These are phyloP conservation scores for Ectemnius cavifrons DNA, from an alignment of 2,888 invertebrate genomes.

Conservation along the genomic window DNA sequence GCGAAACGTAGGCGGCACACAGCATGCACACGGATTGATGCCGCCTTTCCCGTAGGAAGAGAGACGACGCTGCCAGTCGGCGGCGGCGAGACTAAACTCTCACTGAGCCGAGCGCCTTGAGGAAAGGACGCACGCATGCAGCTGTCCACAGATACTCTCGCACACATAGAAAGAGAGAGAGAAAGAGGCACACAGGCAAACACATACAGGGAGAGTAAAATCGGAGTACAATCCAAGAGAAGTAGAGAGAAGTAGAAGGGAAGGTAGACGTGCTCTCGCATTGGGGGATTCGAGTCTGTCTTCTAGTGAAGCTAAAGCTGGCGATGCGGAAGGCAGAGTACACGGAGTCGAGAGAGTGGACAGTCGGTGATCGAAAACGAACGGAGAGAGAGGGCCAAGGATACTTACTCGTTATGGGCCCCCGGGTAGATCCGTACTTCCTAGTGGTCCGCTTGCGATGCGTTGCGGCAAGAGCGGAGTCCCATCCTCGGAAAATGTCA, in stretches of 20 bases:
- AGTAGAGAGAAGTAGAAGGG: too few relatives aligned
- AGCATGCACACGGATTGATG: conserved; percentile 10
- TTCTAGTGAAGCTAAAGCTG: too few relatives aligned
- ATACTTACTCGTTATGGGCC: conserved; percentile 53
- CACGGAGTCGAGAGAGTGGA: conserved; percentile 31
- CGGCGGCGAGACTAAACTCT: too few relatives aligned
- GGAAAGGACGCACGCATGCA: conserved; percentile 11
- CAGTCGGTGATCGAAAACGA: conserved; percentile 13
- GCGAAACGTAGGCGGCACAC: conserved; percentile 9
- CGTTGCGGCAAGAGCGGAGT: conserved; percentile 48
- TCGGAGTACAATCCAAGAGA: neutral
- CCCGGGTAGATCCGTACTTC: conserved; percentile 53
- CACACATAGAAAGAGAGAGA: conserved; percentile 11
- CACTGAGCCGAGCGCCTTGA: neutral
- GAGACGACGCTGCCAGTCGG: too few relatives aligned
- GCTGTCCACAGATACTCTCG: too few relatives aligned
- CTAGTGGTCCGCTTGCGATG: conserved; percentile 49
- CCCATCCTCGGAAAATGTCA: conserved; percentile 58
- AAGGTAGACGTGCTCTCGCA: too few relatives aligned
- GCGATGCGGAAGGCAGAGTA: neutral
- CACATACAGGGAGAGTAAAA: neutral
- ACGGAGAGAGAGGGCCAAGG: too few relatives aligned
- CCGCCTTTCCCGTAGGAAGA: too few relatives aligned
- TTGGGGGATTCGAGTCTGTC: neutral
- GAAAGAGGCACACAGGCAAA: conserved; percentile 21